Evolutionary conservation across 53 echinoderm and acorn worm species (phyloP).

Genomic region (Luidia sarsii): DNA sequence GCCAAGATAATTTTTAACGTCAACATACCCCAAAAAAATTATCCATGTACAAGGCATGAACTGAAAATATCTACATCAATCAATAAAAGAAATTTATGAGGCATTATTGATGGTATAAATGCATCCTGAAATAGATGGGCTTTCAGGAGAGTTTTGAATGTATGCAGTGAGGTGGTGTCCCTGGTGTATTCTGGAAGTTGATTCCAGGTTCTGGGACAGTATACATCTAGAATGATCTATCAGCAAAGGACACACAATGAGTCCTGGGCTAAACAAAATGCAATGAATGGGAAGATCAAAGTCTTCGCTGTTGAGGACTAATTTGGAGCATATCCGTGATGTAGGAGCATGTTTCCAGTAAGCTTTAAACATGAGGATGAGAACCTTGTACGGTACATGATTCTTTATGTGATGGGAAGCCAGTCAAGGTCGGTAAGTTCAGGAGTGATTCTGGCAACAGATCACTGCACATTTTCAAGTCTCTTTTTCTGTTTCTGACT

Average conservation of each 20-base stretch:
- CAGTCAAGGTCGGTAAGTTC: slow-evolving; percentile 1
- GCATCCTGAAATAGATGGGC: too few relatives aligned
- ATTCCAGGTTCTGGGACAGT: too few relatives aligned
- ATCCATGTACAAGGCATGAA: too few relatives aligned
- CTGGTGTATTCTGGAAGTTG: too few relatives aligned
- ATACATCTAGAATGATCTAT: too few relatives aligned
- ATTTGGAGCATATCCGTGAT: not conserved
- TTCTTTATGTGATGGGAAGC: slow-evolving; percentile 9
- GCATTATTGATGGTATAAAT: too few relatives aligned
- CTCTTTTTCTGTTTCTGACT: slow-evolving; percentile 7
- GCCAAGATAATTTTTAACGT: too few relatives aligned
- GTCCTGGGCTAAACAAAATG: not conserved
- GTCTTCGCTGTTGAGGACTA: not conserved
- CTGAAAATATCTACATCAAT: too few relatives aligned
- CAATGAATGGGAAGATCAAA: not conserved
- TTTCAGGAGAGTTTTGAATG: too few relatives aligned
- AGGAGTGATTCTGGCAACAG: slow-evolving; percentile 28
- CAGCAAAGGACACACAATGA: not conserved
- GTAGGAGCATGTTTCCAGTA: slow-evolving; percentile 25
- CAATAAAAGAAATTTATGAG: too few relatives aligned
- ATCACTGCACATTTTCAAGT: slow-evolving; percentile 6
- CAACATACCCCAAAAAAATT: too few relatives aligned
- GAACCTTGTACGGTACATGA: slow-evolving; percentile 3
- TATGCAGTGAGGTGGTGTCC: too few relatives aligned
- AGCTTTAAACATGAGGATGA: slow-evolving; percentile 24